Evolutionary conservation across 1,140 invertebrate genomes (phyloP), one percentile per base, ranked within the genome.

Genomic region (Drosophila mauritiana): DNA sequence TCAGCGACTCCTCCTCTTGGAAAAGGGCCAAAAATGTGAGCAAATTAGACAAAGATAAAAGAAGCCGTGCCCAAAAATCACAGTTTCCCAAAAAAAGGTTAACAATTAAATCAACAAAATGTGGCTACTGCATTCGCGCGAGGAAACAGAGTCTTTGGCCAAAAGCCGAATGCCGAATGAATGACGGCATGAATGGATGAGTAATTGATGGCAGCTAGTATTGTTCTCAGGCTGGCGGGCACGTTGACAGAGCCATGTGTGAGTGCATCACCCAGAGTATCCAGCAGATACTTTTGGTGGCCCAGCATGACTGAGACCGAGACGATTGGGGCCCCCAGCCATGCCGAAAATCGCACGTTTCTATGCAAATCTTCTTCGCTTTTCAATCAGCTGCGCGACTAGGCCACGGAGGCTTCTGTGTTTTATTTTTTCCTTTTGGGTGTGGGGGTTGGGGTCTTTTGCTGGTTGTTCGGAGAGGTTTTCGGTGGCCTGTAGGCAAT

Each of bases 341-440:
- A 70, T 63, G 65, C 62, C 76, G 63, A 83, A 88, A 89, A 89
- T 88, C 83, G 83, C 83, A 88, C 83, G 83, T 88, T 88, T 88
- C 83, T 89, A 88, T 88, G 83, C 83, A 88, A 88, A 88, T 88
- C 83, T 88, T 76, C 68, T 88, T 62, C 58, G 80, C 81, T 85
- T 84, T 85, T 86, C 78, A 86, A 85, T 84, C 80, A 84, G 80
- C 80, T 79, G 59, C 80, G 72, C 74, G 64, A 77, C 70, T 52
- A 61, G 74, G 46, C 31, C 73, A 70, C 58, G 58, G 45, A 55
- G 69, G 75, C 80, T 69, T 83, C 68, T 75, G 76, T 78, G 57
- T 78, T 76, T 69, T 74, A 73, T 78, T 75, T 13, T 48, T 59
- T 17, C n/a, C 42, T 36, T 62, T 61, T 51, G 42, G 39, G 22